Evolutionary conservation across 2,113 vertebrate genomes (phyloP).

Genomic region (Herpetotheres cachinnans): DNA sequence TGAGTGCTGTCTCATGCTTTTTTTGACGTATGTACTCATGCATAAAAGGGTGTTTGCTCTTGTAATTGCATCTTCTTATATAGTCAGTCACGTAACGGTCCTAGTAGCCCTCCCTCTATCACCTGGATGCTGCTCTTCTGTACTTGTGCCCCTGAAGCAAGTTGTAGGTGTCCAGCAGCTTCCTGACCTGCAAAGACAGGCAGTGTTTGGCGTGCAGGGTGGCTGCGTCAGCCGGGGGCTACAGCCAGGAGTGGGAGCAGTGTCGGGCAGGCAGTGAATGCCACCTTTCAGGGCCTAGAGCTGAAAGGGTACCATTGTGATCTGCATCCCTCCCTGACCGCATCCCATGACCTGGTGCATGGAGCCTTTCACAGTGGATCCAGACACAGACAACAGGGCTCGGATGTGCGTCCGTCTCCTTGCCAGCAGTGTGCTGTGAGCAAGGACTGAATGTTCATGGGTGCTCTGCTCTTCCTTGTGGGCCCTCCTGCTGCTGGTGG

Average conservation of each 20-base stretch:
- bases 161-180: background rate
- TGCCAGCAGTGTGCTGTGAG: fast-evolving
- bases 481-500: fast-evolving
- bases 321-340: background rate
- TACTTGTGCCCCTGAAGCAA: background rate
- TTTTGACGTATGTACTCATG: background rate
- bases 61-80: background rate
- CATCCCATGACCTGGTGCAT: background rate
- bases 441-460: background rate
- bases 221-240: fast-evolving
- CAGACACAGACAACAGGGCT: background rate
- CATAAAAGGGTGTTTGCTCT: background rate
- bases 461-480: background rate
- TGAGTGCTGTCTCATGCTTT: background rate
- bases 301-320: conserved; percentile 22
- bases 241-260: fast-evolving
- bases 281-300: background rate
- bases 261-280: background rate
- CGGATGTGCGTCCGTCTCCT: fast-evolving
- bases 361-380: background rate
- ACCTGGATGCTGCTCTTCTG: background rate
- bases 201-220: fast-evolving
- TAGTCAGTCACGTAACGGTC: background rate
- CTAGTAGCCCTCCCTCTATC: background rate
- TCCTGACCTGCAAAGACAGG: background rate